phyloP scores from a whole-genome alignment of 2,888 invertebrate genomes.

The Metellina segmentata region DNA sequence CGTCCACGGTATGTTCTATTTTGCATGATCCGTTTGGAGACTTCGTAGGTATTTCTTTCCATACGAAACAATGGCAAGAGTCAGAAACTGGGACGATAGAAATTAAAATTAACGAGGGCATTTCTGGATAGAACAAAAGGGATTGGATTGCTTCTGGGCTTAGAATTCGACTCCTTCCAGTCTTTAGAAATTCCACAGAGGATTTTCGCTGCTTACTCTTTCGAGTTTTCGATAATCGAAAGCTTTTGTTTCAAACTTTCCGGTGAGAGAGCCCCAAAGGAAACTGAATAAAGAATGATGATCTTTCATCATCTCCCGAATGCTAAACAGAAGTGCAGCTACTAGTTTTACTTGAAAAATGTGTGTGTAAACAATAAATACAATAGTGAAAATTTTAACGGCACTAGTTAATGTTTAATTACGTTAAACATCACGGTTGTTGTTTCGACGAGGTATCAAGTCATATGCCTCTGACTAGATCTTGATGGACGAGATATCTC shows the following conservation, averaged over 20 bases:
- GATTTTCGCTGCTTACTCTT: slow-evolving; percentile 7
- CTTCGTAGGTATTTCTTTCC: neutral
- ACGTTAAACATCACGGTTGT: too few species aligned
- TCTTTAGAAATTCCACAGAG: neutral
- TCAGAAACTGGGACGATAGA: slow-evolving; percentile 1
- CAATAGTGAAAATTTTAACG: too few species aligned
- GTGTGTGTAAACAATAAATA: too few species aligned
- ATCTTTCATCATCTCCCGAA: neutral
- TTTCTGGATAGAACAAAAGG: neutral
- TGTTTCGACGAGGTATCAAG: too few species aligned
- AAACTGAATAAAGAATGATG: neutral
- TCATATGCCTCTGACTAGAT: too few species aligned
- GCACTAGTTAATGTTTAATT: too few species aligned
- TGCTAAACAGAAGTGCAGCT: neutral
- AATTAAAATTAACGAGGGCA: slow-evolving; percentile 26
- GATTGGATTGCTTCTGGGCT: neutral
- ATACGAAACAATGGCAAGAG: neutral
- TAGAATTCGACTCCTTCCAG: neutral
- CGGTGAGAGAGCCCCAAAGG: neutral
- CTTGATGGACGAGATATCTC: too few species aligned
- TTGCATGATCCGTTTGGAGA: too few species aligned
- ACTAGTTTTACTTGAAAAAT: too few species aligned
- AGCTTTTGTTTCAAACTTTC: slow-evolving; percentile 24
- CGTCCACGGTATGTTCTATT: too few species aligned
- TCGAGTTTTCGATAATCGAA: slow-evolving; percentile 18